phyloP scores from a whole-genome alignment of 2,113 vertebrate genomes.

The Callipepla squamata region DNA sequence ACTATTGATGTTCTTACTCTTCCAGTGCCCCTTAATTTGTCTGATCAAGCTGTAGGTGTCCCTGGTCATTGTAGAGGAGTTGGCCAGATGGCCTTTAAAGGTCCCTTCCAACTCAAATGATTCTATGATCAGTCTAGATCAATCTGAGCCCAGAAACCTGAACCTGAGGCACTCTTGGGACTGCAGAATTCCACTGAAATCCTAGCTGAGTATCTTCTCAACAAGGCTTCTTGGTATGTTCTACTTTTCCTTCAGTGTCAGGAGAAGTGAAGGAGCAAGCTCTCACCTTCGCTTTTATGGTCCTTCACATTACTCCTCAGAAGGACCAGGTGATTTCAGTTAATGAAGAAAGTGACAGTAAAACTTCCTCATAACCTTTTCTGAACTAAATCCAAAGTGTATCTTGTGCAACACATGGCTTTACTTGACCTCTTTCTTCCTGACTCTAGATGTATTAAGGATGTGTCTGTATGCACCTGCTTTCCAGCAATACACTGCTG shows the following conservation, averaged over 20 bases:
- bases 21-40: fast-evolving
- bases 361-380: background rate
- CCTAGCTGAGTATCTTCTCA: background rate
- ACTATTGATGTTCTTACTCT: fast-evolving
- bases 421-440: background rate
- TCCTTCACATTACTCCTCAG: background rate
- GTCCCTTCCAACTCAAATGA: too few relatives aligned
- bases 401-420: background rate
- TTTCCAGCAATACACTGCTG: fast-evolving
- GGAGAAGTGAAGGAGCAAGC: background rate
- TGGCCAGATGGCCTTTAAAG: too few relatives aligned
- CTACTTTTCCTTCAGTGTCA: background rate
- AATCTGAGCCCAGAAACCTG: background rate
- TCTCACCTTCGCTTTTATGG: background rate
- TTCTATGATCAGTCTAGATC: too few relatives aligned
- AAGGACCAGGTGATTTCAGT: background rate
- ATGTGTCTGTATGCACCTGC: background rate
- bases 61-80: too few relatives aligned
- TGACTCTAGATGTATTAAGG: too few relatives aligned
- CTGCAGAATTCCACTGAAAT: background rate
- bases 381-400: background rate
- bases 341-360: background rate
- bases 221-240: background rate
- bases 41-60: too few relatives aligned
- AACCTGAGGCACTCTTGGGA: background rate